These are phyloP conservation scores for Cairina moschata DNA, from an alignment of 2,113 vertebrate species.

Conservation along the genomic window DNA sequence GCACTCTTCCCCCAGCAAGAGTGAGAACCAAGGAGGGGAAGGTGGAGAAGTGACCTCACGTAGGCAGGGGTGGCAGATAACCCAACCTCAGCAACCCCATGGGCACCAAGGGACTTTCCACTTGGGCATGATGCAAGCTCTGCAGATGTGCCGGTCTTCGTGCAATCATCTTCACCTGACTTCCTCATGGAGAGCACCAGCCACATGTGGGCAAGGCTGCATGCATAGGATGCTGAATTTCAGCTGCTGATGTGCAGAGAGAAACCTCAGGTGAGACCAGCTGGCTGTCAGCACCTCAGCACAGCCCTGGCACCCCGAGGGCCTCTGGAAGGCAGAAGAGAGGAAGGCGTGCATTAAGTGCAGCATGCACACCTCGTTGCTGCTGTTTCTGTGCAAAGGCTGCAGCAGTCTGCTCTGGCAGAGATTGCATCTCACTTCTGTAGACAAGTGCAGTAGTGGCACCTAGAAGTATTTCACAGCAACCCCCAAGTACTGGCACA, in stretches of 20 bases:
- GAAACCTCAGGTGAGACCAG: not conserved
- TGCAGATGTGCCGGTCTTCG: not conserved
- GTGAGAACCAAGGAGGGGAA: not conserved
- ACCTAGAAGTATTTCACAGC: not conserved
- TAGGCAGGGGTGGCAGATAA: not conserved
- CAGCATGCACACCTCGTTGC: not conserved
- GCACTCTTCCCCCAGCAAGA: not conserved
- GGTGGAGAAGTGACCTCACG: fast-evolving
- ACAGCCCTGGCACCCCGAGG: fast-evolving
- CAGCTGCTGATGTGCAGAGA: not conserved
- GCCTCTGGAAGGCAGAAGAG: not conserved
- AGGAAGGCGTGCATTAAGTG: not conserved
- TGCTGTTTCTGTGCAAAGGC: not conserved
- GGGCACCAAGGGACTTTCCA: not conserved
- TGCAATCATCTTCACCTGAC: not conserved
- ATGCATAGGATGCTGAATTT: not conserved
- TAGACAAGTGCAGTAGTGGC: not conserved
- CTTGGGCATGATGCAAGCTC: not conserved
- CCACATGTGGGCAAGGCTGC: not conserved
- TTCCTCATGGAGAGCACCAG: not conserved
- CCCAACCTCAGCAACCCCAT: fast-evolving
- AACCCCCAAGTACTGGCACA: not conserved
- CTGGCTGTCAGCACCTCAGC: not conserved
- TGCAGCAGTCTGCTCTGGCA: not conserved
- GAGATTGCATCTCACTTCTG: not conserved